Evolutionary conservation across 1,140 invertebrate genomes (phyloP), one percentile per base, ranked within the genome.

Genomic region (Pachyrhynchus sulphureomaculatus): DNA sequence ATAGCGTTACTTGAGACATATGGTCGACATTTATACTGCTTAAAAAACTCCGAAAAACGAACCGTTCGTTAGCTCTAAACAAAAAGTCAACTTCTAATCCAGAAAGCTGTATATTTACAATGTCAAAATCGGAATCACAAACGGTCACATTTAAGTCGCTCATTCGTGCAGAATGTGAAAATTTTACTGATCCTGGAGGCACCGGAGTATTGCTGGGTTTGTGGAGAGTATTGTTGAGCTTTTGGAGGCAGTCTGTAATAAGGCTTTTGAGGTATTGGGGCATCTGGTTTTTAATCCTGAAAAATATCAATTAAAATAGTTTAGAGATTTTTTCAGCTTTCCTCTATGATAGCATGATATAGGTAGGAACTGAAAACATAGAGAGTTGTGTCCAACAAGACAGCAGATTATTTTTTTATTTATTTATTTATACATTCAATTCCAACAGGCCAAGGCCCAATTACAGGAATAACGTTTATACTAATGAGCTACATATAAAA

Each of bases 11-110:
- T 58, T 88, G 85, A 24, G 85, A 84, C 2, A 90, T 72, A 75
- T 92, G 90, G 66, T 91, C 87, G 10, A 91, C 77, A 13, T 81
- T 79, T 12, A 92, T 72, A 13, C 83, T 83, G 41, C 83, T 83
- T 0, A 92, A 76, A 70, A 85, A 86, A 33, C 83, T 80, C 58
- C 87, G 80, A 57, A 92, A 81, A 21, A 90, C 85, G 77, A 89
- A 88, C 65, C 88, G 80, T 66, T 91, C 88, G 70, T 91, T 88
- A n/a, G 88, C 88, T 75, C 89, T 86, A 70, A 90, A 88, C 51
- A 89, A 81, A 70, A 87, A 87, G 78, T 88, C 84, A 65, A 86
- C 84, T 75, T 91, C 88, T n/a, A 91, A 68, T 1, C 86, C 84
- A 53, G 74, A 67, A 32, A 87, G 72, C 45, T 85, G 83, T 10